Percentiles rank a stretch among this genome's conserved stretches.
These are phyloP conservation scores for Oncorhynchus tshawytscha DNA, from an alignment of 2,113 vertebrate genomes.

Conservation along the genomic window DNA sequence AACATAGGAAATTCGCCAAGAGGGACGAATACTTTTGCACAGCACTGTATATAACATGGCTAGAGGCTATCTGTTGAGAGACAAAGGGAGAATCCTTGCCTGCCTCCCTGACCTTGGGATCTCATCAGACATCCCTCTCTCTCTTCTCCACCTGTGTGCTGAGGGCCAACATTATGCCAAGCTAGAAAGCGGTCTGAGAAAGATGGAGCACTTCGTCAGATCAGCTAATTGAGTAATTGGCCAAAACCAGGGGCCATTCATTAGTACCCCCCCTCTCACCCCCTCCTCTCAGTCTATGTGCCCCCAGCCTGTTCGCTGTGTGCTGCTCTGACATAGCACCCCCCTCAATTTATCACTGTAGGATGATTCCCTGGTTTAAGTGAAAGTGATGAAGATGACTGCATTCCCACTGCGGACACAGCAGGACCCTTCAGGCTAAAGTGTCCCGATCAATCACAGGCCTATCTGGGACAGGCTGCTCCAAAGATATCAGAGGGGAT, in stretches of 20 bases:
- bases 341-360: slow-evolving; percentile 62
- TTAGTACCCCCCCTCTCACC: slow-evolving; percentile 48
- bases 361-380: neutral
- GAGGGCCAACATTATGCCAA: slow-evolving; percentile 3
- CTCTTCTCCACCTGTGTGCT: neutral
- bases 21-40: too few relatives aligned
- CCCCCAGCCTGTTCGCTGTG: slow-evolving; percentile 42
- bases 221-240: slow-evolving; percentile 74
- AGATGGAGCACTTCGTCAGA: slow-evolving; percentile 68
- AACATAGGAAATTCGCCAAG: too few relatives aligned
- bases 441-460: slow-evolving; percentile 55
- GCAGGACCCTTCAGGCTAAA: slow-evolving; percentile 43
- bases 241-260: slow-evolving; percentile 67
- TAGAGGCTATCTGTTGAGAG: too few relatives aligned
- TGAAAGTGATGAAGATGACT: too few relatives aligned
- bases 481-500: slow-evolving; percentile 21
- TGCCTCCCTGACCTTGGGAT: slow-evolving; percentile 41
- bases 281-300: slow-evolving; percentile 4
- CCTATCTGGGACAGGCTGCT: slow-evolving; percentile 45
- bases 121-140: neutral
- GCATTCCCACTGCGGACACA: too few relatives aligned
- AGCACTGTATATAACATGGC: too few relatives aligned
- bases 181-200: slow-evolving; percentile 3
- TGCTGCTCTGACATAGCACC: slow-evolving; percentile 59
- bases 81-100: neutral